phyloP scores from a whole-genome alignment of 2,797 vertebrate genomes.

The Sebastes minor region DNA sequence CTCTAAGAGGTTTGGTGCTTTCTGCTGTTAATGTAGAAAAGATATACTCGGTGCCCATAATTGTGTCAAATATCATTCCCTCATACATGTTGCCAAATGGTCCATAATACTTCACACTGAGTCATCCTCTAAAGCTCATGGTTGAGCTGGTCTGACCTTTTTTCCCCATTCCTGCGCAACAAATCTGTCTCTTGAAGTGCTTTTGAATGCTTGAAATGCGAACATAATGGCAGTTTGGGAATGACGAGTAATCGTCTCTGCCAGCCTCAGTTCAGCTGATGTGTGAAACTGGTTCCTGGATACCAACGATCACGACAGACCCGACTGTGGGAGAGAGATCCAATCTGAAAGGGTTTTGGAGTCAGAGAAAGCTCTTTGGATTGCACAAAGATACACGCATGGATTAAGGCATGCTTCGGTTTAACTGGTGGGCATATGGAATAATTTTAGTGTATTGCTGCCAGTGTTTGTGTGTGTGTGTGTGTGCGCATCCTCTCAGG shows the following conservation, averaged over 20 bases:
- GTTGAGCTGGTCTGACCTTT: background rate
- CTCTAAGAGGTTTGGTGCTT: background rate
- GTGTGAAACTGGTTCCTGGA: constrained; percentile 12
- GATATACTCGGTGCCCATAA: background rate
- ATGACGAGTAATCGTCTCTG: background rate
- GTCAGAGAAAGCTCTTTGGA: background rate
- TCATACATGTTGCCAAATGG: background rate
- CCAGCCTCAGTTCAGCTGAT: constrained; percentile 14
- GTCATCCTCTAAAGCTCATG: background rate
- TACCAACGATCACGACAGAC: background rate
- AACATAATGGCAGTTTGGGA: background rate
- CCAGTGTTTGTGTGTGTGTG: background rate
- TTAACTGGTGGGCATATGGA: constrained; percentile 9
- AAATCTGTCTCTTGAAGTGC: background rate
- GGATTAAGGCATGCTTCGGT: background rate
- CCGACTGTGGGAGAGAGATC: background rate
- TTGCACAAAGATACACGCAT: background rate
- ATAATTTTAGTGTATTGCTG: background rate
- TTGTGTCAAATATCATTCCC: background rate
- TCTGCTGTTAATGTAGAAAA: background rate
- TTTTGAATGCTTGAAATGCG: background rate
- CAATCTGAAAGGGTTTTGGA: background rate
- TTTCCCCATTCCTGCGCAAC: background rate
- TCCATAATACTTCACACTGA: background rate
- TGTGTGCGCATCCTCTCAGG: background rate